Conservation (phyloP, 2,888 invertebrate species). For the Blera fallax region DNA sequence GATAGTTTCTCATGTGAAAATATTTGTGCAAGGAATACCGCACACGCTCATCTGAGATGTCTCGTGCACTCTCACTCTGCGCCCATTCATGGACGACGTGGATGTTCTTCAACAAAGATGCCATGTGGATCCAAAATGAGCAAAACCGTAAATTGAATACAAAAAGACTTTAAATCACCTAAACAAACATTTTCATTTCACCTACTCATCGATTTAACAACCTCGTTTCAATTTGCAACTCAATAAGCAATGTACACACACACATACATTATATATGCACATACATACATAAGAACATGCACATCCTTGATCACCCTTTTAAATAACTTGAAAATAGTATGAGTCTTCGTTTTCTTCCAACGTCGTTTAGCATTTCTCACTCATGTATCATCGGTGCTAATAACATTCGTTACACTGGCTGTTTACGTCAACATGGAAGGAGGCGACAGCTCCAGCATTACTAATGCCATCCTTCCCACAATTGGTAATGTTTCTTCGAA, state of each 20-base stretch:
- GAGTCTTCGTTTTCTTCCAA: neutral
- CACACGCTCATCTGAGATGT: no score
- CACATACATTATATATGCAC: neutral
- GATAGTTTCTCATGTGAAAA: no score
- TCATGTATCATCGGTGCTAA: constrained; percentile 89
- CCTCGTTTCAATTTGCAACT: neutral
- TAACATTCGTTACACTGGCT: constrained; percentile 89
- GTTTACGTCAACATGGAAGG: constrained; percentile 86
- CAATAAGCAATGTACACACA: neutral
- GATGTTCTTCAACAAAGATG: no score
- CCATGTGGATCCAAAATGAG: no score
- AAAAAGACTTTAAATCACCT: no score
- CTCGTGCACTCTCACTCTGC: no score
- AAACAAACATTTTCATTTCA: no score
- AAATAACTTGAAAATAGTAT: neutral
- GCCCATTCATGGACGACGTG: no score
- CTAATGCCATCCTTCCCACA: constrained; percentile 70
- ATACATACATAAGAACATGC: neutral
- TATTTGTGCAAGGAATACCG: no score
- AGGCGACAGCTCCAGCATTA: constrained; percentile 76
- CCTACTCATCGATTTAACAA: no score
- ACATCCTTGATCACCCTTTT: neutral
- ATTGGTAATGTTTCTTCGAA: constrained; percentile 21
- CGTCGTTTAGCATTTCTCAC: constrained; percentile 87
- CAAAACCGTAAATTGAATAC: no score